Evolutionary conservation across 2,797 vertebrate genomes (phyloP).

Genomic region (Brachyalestes nurse): DNA sequence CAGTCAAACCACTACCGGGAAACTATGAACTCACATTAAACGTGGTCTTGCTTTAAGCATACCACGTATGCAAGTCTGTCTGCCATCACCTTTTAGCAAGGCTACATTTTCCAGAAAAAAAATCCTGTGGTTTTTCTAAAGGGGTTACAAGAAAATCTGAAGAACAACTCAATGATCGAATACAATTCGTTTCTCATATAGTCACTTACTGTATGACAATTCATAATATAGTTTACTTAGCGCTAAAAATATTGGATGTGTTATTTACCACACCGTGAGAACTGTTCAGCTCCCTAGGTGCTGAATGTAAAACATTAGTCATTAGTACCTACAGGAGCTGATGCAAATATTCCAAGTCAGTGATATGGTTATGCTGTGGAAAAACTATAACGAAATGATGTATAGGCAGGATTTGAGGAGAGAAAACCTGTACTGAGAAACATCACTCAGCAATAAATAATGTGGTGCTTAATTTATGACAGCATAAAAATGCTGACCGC

Average conservation of each 20-base stretch:
- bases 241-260: constrained; percentile 1
- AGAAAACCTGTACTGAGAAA: constrained; percentile 13
- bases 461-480: constrained; percentile 54
- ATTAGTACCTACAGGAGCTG: neutral
- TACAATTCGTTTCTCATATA: neutral
- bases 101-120: neutral
- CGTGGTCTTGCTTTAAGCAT: constrained; percentile 9
- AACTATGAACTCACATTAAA: constrained; percentile 50
- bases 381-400: constrained; percentile 15
- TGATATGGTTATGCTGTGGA: neutral
- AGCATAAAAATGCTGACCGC: constrained; percentile 51
- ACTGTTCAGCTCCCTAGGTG: neutral
- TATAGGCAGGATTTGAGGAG: constrained; percentile 30
- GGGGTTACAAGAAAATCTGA: constrained; percentile 2
- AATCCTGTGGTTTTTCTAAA: neutral
- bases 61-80: constrained; percentile 24
- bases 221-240: constrained; percentile 7
- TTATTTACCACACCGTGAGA: constrained; percentile 19
- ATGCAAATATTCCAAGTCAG: constrained; percentile 7
- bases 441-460: constrained; percentile 50
- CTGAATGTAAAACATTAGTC: neutral
- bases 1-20: constrained; percentile 50
- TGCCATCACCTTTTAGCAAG: constrained; percentile 25
- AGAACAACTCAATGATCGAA: neutral
- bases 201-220: neutral